Evolutionary conservation across 2,888 invertebrate species (phyloP).

Genomic region (Lasioglossum oenotherae): DNA sequence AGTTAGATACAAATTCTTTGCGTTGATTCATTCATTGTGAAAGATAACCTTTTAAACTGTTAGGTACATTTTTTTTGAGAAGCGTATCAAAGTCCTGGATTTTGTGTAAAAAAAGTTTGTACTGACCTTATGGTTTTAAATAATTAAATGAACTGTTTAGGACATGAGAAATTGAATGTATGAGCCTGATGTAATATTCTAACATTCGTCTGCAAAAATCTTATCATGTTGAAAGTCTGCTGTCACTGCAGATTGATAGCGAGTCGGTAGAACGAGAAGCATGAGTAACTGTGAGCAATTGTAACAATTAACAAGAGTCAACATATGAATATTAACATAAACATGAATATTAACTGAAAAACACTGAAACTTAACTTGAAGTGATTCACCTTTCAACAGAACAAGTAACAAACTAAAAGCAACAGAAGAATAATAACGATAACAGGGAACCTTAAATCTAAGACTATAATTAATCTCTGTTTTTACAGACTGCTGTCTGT

Average conservation of each 20-base stretch:
- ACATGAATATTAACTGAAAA: neutral
- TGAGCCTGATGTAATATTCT: neutral
- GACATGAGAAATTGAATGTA: too few relatives aligned
- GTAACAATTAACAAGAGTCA: constrained; percentile 1
- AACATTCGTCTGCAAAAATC: neutral
- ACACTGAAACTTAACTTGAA: neutral
- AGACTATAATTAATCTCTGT: neutral
- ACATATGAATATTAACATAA: neutral
- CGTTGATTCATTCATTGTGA: too few relatives aligned
- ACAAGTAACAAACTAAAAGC: neutral
- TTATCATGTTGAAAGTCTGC: neutral
- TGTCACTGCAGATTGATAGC: neutral
- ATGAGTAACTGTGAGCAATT: neutral
- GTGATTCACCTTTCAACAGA: neutral
- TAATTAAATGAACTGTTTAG: too few relatives aligned
- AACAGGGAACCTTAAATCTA: neutral
- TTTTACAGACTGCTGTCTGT: neutral
- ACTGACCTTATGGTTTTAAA: too few relatives aligned
- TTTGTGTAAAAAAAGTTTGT: neutral
- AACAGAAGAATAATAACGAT: neutral
- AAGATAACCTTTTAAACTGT: neutral
- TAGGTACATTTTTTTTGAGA: too few relatives aligned
- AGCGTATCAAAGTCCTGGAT: too few relatives aligned
- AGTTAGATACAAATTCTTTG: too few relatives aligned
- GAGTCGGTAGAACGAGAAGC: neutral